A percentile compares a stretch with the other conserved stretches of the same genome.
phyloP scores from a whole-genome alignment of 2,113 vertebrate genomes.

The Lontra canadensis region DNA sequence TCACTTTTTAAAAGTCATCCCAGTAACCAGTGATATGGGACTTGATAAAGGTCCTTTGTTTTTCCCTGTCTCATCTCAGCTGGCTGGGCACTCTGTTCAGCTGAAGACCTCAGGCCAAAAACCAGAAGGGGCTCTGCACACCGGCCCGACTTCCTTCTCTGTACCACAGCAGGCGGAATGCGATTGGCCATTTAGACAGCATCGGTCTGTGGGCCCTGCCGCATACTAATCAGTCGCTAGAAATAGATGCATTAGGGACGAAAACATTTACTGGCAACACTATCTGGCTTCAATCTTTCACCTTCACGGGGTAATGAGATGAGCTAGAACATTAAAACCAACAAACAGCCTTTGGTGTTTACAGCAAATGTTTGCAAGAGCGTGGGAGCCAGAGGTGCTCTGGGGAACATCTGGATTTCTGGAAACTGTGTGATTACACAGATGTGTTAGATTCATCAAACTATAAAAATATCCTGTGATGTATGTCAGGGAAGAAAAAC shows the following conservation, averaged over 20 bases:
- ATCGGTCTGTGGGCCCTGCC: constrained; percentile 69
- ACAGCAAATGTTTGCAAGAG: constrained; percentile 87
- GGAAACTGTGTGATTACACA: constrained; percentile 86
- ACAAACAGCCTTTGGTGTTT: constrained; percentile 90
- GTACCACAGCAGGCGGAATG: constrained; percentile 73
- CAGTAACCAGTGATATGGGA: background rate
- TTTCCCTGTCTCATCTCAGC: background rate
- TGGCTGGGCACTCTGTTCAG: background rate
- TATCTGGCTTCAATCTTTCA: constrained; percentile 83
- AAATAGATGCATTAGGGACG: constrained; percentile 77
- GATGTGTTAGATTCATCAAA: constrained; percentile 87
- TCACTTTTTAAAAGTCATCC: background rate
- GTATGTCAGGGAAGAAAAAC: constrained; percentile 79
- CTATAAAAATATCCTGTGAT: constrained; percentile 85
- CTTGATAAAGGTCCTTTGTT: background rate
- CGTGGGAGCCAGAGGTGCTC: constrained; percentile 84
- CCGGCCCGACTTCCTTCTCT: background rate
- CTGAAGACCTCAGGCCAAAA: background rate
- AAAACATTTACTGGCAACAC: constrained; percentile 84
- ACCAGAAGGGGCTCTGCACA: background rate
- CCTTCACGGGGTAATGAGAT: constrained; percentile 87
- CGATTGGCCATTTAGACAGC: constrained; percentile 75
- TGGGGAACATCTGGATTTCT: constrained; percentile 87
- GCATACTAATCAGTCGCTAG: constrained; percentile 83
- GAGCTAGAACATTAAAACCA: constrained; percentile 88